These are phyloP conservation scores for Microctenopoma steveboyesi DNA, from an alignment of 2,797 vertebrate species.

Conservation along the genomic window DNA sequence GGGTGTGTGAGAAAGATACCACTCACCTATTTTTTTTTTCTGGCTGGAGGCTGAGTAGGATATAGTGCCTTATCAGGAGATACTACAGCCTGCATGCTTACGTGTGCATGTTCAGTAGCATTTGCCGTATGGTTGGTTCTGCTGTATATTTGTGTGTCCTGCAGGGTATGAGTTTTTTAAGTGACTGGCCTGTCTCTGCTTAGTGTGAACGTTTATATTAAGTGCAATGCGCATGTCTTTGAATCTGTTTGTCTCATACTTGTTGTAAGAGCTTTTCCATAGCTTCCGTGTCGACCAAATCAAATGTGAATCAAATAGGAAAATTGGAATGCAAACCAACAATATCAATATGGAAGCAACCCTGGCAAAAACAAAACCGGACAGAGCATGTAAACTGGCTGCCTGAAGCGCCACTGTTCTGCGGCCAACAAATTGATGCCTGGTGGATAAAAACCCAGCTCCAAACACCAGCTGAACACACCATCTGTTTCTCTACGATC, in stretches of 20 bases:
- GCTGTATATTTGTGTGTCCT: neutral
- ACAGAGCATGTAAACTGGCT: conserved; percentile 47
- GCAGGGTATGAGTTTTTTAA: neutral
- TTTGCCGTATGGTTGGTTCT: neutral
- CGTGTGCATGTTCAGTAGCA: conserved; percentile 1
- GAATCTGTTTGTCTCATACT: neutral
- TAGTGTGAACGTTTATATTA: neutral
- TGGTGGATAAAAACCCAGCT: conserved; percentile 57
- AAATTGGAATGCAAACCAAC: conserved; percentile 12
- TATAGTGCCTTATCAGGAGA: conserved; percentile 34
- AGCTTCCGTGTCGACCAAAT: neutral
- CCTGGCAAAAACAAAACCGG: conserved; percentile 47
- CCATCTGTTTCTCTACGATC: conserved; percentile 71
- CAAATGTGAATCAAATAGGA: neutral
- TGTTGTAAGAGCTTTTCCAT: neutral
- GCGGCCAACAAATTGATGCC: conserved; percentile 62
- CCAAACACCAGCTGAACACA: conserved; percentile 72
- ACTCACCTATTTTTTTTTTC: conserved; percentile 20
- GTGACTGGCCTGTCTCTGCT: neutral
- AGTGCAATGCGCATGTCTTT: neutral
- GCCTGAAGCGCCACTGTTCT: conserved; percentile 48
- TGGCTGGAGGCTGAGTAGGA: conserved; percentile 14
- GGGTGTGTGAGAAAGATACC: conserved; percentile 1
- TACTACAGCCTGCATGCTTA: neutral
- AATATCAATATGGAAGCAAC: conserved; percentile 32